A percentile compares a stretch with the other conserved stretches of the same genome.
phyloP scores from a whole-genome alignment of 2,888 invertebrate genomes.

The Miltochrista miniata region DNA sequence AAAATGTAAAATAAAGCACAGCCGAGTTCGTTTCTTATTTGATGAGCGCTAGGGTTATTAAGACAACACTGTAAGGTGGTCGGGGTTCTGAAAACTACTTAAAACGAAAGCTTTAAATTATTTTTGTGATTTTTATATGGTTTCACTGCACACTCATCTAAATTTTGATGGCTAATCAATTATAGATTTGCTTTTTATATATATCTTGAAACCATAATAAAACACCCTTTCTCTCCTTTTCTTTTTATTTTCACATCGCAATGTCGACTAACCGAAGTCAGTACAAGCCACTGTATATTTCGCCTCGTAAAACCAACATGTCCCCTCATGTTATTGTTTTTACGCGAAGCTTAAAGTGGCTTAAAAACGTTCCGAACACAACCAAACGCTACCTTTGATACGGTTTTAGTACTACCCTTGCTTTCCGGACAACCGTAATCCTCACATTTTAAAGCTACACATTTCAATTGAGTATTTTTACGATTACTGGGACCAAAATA shows the following conservation, averaged over 20 bases:
- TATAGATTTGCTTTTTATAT: too few species aligned
- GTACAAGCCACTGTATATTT: conserved; percentile 28
- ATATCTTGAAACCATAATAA: not conserved
- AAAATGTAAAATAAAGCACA: too few species aligned
- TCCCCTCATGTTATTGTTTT: conserved; percentile 33
- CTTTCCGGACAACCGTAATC: conserved; percentile 17
- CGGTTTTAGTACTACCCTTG: conserved; percentile 25
- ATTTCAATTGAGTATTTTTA: conserved; percentile 36
- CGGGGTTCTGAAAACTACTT: too few species aligned
- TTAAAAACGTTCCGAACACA: conserved; percentile 34
- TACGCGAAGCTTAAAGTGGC: conserved; percentile 37
- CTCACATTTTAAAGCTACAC: conserved; percentile 26
- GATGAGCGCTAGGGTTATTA: too few species aligned
- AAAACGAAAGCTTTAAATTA: too few species aligned
- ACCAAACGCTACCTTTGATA: conserved; percentile 26
- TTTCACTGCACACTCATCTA: too few species aligned
- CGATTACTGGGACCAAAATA: conserved; percentile 35
- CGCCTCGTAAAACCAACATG: conserved; percentile 14
- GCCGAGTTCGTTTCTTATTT: too few species aligned
- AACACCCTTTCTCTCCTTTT: too few species aligned
- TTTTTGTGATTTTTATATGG: too few species aligned
- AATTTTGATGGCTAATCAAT: too few species aligned
- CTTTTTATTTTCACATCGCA: conserved; percentile 19
- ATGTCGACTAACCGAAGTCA: not conserved
- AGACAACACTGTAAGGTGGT: too few species aligned